Conservation (phyloP, 2,797 vertebrate species). For the Microcaecilia unicolor region DNA sequence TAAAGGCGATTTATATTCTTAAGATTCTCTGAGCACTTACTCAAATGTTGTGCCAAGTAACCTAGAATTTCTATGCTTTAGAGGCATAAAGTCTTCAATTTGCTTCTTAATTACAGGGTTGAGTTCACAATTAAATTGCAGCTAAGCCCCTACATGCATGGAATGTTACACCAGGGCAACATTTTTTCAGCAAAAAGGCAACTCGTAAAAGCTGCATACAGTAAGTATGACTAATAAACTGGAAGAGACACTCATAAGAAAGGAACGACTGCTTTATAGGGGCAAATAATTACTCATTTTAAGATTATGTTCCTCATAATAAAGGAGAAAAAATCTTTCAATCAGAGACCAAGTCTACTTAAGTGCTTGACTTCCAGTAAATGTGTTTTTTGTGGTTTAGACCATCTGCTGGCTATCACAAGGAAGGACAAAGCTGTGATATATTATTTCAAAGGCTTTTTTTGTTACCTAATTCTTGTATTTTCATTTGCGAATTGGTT, state of each 20-base stretch:
- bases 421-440: slow-evolving; percentile 2
- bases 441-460: background rate
- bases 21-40: slow-evolving; percentile 34
- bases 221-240: slow-evolving; percentile 41
- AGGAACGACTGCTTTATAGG: slow-evolving; percentile 10
- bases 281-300: slow-evolving; percentile 27
- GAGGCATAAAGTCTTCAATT: slow-evolving; percentile 45
- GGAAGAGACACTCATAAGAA: slow-evolving; percentile 28
- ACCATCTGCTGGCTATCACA: background rate
- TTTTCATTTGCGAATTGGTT: too few relatives aligned
- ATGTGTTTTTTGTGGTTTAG: slow-evolving; percentile 15
- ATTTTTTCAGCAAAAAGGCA: slow-evolving; percentile 37
- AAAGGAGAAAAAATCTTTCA: slow-evolving; percentile 13
- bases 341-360: slow-evolving; percentile 19
- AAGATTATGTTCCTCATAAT: background rate
- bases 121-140: slow-evolving; percentile 45
- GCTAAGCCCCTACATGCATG: slow-evolving; percentile 52
- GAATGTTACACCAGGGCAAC: slow-evolving; percentile 46
- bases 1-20: slow-evolving; percentile 32
- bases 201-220: slow-evolving; percentile 32
- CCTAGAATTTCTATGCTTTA: slow-evolving; percentile 45
- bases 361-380: slow-evolving; percentile 20
- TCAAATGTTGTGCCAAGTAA: slow-evolving; percentile 42
- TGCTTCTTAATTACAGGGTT: slow-evolving; percentile 54
- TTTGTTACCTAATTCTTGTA: too few relatives aligned